These are phyloP conservation scores for Palythoa heliodiscus DNA, from an alignment of 92 coral and sea anemone genomes.

Conservation along the genomic window DNA sequence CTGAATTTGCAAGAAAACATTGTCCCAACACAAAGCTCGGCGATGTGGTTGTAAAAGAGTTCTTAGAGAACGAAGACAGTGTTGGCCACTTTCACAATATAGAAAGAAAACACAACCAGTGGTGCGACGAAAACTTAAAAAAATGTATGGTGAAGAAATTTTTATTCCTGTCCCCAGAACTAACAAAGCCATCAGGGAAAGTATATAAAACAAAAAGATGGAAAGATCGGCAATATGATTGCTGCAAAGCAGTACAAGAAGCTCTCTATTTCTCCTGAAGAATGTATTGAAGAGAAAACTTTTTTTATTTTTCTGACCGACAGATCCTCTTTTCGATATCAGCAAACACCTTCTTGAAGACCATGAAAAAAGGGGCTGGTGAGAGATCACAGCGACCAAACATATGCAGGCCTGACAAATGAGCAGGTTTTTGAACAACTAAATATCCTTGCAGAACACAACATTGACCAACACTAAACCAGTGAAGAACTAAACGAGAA, in stretches of 20 bases:
- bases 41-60: constrained; percentile 19
- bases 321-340: constrained; percentile 40
- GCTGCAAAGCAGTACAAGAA: not conserved
- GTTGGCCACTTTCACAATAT: not conserved
- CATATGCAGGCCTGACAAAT: not conserved
- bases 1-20: not conserved
- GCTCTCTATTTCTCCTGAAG: not conserved
- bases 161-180: constrained; percentile 21
- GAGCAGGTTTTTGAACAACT: constrained; percentile 3
- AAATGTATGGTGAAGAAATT: not conserved
- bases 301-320: constrained; percentile 23
- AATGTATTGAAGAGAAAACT: not conserved
- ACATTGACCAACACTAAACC: constrained; percentile 38
- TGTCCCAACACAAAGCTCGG: constrained; percentile 13
- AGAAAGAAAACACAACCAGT: not conserved
- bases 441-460: constrained; percentile 19
- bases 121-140: not conserved
- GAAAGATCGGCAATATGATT: constrained; percentile 5
- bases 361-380: constrained; percentile 35
- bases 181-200: not conserved
- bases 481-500: not conserved
- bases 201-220: not conserved
- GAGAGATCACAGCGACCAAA: constrained; percentile 19
- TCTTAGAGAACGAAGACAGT: not conserved
- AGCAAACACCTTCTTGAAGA: not conserved